These are phyloP conservation scores for Clunio marinus DNA, from an alignment of 2,888 invertebrate genomes.

Conservation along the genomic window DNA sequence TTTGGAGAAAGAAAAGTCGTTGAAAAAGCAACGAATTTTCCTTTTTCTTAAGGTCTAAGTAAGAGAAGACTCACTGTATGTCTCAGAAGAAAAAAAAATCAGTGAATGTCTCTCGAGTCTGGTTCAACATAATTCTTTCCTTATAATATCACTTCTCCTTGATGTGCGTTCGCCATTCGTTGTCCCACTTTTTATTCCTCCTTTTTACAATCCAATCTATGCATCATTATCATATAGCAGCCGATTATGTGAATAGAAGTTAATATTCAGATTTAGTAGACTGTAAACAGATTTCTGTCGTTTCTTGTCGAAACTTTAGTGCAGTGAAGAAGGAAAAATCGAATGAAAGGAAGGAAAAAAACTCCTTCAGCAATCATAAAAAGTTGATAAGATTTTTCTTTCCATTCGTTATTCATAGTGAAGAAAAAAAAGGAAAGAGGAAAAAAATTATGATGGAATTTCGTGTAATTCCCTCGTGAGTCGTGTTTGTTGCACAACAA, in stretches of 20 bases:
- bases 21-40: not conserved
- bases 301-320: not conserved
- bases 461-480: not conserved
- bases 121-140: not conserved
- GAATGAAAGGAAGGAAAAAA: no score
- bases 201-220: not conserved
- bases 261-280: slow-evolving; percentile 37
- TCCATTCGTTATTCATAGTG: not conserved
- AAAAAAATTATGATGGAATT: not conserved
- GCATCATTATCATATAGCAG: slow-evolving; percentile 26
- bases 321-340: not conserved
- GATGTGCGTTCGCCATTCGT: not conserved
- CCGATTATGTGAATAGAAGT: slow-evolving; percentile 19
- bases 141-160: not conserved
- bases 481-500: not conserved
- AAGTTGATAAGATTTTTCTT: not conserved
- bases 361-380: not conserved
- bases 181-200: not conserved
- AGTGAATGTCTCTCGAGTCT: not conserved
- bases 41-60: not conserved
- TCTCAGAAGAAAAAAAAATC: no score
- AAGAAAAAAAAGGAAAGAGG: not conserved
- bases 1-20: not conserved
- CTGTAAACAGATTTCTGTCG: slow-evolving; percentile 34
- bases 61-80: not conserved